Evolutionary conservation across 2,888 invertebrate species (phyloP), one percentile per base, ranked within the genome.

Genomic region (Trichogramma dendrolimi): DNA sequence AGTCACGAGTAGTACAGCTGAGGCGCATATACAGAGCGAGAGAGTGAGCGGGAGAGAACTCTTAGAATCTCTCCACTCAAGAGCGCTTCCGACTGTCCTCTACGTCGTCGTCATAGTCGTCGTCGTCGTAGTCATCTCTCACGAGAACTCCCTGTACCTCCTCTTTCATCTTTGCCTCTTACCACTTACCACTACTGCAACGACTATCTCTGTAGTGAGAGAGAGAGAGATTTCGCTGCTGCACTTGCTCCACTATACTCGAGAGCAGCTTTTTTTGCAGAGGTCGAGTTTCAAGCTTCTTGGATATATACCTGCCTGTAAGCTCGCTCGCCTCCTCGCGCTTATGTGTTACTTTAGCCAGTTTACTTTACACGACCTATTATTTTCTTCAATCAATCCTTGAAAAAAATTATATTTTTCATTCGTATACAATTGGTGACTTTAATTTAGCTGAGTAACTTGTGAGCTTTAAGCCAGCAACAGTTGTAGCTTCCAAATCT

Each of bases 51-150:
- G 71, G 67, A 68, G 74, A 77, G 76, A 72, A 71, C 75, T 75
- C 76, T 74, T 71, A 71, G 75, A 71, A 71, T 73, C 72, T 73
- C 74, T 74, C 72, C 71, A 73, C 75, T 74, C 73, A 69, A 77
- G 69, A 65, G 67, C 68, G 67, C 69, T 68, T 64, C 68, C 67
- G 62, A 59, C 65, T 64, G 62, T 58, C 60, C 53, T 53, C 55
- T 56, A 51, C 59, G 58, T 39, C 44, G 50, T 49, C 55, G 41
- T 40, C 48, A 4, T 51, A 47, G 51, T 41, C 51, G 58, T 39
- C 44, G 50, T 49, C 55, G 41, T 40, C 48, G 4, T 51, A 47
- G 51, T 41, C 51, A 27, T 47, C 40, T 42, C 46, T n/a, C 63
- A 5, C 14, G 40, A 48, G 47, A 59, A 41, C 52, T 56, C 60